phyloP scores from a whole-genome alignment of 2,888 invertebrate species.

The Epicampocera succincta region DNA sequence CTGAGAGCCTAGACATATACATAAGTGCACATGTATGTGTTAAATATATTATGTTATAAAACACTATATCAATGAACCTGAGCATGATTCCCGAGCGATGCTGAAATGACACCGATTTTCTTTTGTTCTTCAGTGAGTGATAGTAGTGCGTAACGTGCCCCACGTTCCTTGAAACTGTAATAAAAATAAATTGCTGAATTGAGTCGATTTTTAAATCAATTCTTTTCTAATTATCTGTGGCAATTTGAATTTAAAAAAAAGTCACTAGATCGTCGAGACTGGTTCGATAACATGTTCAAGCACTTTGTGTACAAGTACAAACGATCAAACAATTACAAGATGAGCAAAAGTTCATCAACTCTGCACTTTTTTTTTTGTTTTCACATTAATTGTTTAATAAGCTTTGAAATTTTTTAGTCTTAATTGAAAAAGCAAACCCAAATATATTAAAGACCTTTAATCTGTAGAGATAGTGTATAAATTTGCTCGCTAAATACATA shows the following conservation, averaged over 20 bases:
- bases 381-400: too few relatives aligned
- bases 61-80: slow-evolving; percentile 80
- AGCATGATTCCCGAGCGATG: slow-evolving; percentile 97
- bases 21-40: neutral
- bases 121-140: slow-evolving; percentile 88
- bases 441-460: slow-evolving; percentile 27
- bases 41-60: neutral
- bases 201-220: too few relatives aligned
- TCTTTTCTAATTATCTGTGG: too few relatives aligned
- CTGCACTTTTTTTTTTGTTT: too few relatives aligned
- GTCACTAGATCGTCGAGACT: too few relatives aligned
- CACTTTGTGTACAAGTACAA: too few relatives aligned
- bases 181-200: too few relatives aligned
- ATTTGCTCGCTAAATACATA: neutral
- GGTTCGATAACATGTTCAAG: too few relatives aligned
- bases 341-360: too few relatives aligned
- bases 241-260: too few relatives aligned
- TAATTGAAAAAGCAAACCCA: neutral
- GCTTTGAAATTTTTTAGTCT: too few relatives aligned
- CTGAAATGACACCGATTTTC: slow-evolving; percentile 91
- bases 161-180: slow-evolving; percentile 94
- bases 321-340: too few relatives aligned
- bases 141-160: slow-evolving; percentile 92
- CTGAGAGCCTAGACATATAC: slow-evolving; percentile 82
- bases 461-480: slow-evolving; percentile 17